Evolutionary conservation across 2,888 invertebrate genomes (phyloP), one percentile per base, ranked within the genome.

Genomic region (Carabus problematicus): DNA sequence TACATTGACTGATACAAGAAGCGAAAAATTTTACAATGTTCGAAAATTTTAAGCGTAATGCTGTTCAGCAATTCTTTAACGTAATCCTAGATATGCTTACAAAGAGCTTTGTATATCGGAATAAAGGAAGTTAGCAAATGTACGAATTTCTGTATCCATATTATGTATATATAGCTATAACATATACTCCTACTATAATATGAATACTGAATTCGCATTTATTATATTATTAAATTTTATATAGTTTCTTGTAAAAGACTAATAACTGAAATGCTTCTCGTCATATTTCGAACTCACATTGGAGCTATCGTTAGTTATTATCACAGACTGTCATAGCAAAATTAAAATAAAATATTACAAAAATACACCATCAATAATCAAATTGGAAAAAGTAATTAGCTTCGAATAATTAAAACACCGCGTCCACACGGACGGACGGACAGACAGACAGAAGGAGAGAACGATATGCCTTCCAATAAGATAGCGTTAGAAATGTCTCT

Each of bases 281-380:
- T 41, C 18, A 56, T 76, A 76, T 74, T 77, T 62, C 74, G 71
- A 70, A 75, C 77, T 77, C 76, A 77, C 76, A 77, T 76, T 77
- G 78, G 78, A 79, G 78, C 79, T 78, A 79, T 78, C 77, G 76
- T 77, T 77, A 75, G 77, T 78, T 72, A 62, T 79, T 82, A 82
- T 82, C 82, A 82, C 82, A 82, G 82, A 82, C 80, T 80, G 81
- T 80, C 79, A 80, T 81, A 82, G 82, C 82, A 81, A 82, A 78
- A 77, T 74, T 79, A 79, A 78, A 75, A 71, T 71, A 62, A 59
- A 56, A 63, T 41, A 52, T 58, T 45, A 67, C 72, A 70, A 75
- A 71, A 71, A 72, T 63, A 63, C 63, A 63, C 54, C 47, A 40
- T 49, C 62, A 52, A 52, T 45, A 45, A 45, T 45, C 11, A 45